phyloP scores from a whole-genome alignment of 2,113 vertebrate species.

The Chiloscyllium plagiosum region DNA sequence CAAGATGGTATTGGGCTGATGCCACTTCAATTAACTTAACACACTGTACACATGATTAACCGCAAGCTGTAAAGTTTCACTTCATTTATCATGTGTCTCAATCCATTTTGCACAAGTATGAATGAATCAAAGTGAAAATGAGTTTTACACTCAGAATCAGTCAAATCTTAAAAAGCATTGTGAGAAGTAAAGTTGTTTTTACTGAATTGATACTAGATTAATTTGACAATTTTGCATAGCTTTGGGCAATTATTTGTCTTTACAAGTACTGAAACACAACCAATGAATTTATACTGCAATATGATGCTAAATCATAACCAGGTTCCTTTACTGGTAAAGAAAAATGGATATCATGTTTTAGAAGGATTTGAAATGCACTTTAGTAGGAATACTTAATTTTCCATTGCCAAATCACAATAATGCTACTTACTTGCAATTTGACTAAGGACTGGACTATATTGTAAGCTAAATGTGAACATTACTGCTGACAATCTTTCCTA shows the following conservation, averaged over 20 bases:
- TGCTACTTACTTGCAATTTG: neutral
- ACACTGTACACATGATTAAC: neutral
- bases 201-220: neutral
- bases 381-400: neutral
- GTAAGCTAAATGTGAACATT: too few relatives aligned
- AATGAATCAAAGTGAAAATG: neutral
- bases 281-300: neutral
- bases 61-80: neutral
- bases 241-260: neutral
- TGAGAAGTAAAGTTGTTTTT: neutral
- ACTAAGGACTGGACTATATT: neutral
- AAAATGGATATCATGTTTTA: neutral
- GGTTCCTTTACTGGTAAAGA: too few relatives aligned
- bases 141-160: neutral
- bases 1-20: neutral
- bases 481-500: too few relatives aligned
- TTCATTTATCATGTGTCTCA: neutral
- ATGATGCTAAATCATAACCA: neutral
- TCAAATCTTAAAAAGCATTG: neutral
- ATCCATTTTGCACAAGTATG: neutral
- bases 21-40: constrained; percentile 26
- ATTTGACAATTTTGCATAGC: neutral
- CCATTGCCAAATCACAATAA: neutral
- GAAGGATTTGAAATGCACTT: neutral
- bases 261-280: neutral